Evolutionary conservation across 2,113 vertebrate species (phyloP).

Genomic region (Dromas ardeola): DNA sequence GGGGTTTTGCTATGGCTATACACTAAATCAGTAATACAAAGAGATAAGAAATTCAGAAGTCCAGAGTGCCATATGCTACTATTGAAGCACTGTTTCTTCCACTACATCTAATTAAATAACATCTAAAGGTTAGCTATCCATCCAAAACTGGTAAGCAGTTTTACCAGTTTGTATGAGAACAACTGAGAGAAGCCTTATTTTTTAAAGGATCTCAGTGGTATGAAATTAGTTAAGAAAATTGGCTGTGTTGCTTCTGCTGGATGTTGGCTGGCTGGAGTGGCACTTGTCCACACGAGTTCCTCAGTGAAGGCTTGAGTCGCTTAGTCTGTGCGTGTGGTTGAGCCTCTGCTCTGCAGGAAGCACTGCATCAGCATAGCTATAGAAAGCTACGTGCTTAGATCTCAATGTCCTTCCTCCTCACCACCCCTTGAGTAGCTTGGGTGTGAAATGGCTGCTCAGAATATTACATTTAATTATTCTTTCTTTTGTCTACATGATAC

Average conservation of each 20-base stretch:
- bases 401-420: accelerated
- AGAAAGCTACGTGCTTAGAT: accelerated
- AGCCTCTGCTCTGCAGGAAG: neutral
- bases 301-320: neutral
- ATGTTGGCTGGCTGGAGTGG: neutral
- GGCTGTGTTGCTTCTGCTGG: neutral
- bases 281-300: neutral
- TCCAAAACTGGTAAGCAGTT: neutral
- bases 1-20: neutral
- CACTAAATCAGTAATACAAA: neutral
- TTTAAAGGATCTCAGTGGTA: neutral
- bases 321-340: neutral
- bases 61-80: neutral
- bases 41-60: neutral
- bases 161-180: neutral
- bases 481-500: neutral
- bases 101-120: neutral
- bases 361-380: neutral
- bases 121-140: neutral
- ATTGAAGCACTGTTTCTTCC: neutral
- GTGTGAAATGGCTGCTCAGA: neutral
- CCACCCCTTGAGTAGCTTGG: neutral
- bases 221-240: neutral
- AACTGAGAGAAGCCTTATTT: neutral
- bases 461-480: neutral